Base-by-base conservation (phyloP, 2,888 invertebrate genomes). In the Tachystola acroxantha region DNA sequence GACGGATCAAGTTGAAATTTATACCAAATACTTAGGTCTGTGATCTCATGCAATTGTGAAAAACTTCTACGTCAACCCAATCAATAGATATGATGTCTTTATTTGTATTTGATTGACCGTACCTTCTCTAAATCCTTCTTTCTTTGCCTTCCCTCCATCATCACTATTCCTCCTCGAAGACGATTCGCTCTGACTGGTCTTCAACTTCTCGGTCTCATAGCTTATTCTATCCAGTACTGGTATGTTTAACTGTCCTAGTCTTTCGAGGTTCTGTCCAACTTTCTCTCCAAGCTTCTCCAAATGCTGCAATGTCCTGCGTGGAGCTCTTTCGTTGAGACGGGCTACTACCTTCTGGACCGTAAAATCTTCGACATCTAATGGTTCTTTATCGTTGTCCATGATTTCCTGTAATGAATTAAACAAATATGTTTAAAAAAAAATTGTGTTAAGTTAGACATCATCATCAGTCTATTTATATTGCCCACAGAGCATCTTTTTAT, bases 111-210 rank as follows among this genome's bases (percentile, higher is more conserved):
- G n/a, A n/a, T n/a, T n/a, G n/a, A 16, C 16, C 50, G 45, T 49
- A 82, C 82, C 78, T 44, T 57, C 50, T 52, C 80, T 64, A 28
- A 74, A 53, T 0, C 55, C 58, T 7, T 77, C 80, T 35, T 51
- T 67, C 30, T 50, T 68, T 1, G 64, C 61, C 41, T 73, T 57
- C 0, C 74, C 74, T 0, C 55, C 72, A 41, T 82, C 79, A 42
- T 80, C 72, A 16, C 82, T 84, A 34, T 86, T 82, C 27, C 85
- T 71, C 53, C 84, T 73, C 27, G 82, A 84, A 34, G 85, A 84
- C 1, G 59, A 43, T 26, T 76, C 81, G 37, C 84, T 85, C 0
- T 71, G 73, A 42, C 72, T 77, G 7, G 53, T 64, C 14, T 54
- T 74, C 19, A 76, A 39, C 6, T 63, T 66, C 37, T 85, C 84